Evolutionary conservation across 1,140 invertebrate genomes (phyloP).

Genomic region (Helicoverpa zea): DNA sequence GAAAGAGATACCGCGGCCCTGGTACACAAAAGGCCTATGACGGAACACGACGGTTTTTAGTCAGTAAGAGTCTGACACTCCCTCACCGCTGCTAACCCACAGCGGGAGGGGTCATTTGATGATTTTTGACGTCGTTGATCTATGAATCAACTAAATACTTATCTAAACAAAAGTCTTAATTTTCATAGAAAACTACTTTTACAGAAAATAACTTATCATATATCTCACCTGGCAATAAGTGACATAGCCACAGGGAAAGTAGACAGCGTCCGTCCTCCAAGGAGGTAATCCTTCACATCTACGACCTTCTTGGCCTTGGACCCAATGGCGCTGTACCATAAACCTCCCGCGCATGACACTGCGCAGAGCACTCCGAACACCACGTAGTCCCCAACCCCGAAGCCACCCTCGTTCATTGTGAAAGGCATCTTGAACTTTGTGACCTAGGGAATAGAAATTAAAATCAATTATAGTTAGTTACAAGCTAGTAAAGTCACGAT

Average conservation of each 20-base stretch:
- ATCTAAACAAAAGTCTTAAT: no score
- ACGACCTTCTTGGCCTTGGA: slow-evolving; percentile 80
- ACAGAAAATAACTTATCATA: neutral
- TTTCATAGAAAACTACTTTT: no score
- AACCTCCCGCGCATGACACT: slow-evolving; percentile 90
- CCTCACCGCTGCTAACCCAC: no score
- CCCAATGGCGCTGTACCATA: slow-evolving; percentile 90
- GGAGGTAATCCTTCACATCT: slow-evolving; percentile 91
- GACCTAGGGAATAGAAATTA: neutral
- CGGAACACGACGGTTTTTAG: no score
- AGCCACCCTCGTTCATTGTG: slow-evolving; percentile 81
- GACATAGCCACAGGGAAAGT: slow-evolving; percentile 94
- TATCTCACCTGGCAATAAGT: slow-evolving; percentile 91
- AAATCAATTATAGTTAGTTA: neutral
- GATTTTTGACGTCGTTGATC: no score
- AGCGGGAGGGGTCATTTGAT: no score
- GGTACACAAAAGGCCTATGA: no score
- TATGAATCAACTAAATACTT: no score
- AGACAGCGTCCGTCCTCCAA: slow-evolving; percentile 91
- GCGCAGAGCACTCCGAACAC: slow-evolving; percentile 89
- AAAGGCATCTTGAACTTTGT: slow-evolving; percentile 63
- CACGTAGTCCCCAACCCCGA: slow-evolving; percentile 87
- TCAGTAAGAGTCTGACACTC: no score
- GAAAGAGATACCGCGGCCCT: no score
- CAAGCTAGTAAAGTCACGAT: neutral